Percentiles rank a stretch among this genome's conserved stretches.
These are phyloP conservation scores for Tympanoctomys barrerae DNA, from an alignment of 2,797 vertebrate genomes.

Conservation along the genomic window DNA sequence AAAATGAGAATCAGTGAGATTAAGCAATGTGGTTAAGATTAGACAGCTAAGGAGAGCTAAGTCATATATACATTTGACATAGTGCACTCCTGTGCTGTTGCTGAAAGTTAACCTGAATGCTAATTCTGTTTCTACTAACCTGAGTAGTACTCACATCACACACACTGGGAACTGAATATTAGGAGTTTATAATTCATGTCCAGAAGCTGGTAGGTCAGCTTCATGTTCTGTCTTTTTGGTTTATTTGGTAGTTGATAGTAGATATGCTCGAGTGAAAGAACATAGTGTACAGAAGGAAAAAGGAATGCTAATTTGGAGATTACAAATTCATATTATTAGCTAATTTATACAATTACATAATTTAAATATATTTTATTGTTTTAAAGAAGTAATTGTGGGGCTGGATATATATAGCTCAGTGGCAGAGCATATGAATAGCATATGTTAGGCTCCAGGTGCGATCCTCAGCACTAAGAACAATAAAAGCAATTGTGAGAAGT, in stretches of 20 bases:
- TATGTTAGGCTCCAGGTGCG: background rate
- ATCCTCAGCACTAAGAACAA: background rate
- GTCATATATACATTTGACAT: background rate
- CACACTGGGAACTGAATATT: background rate
- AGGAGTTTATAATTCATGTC: background rate
- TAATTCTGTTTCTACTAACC: background rate
- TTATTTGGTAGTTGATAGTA: background rate
- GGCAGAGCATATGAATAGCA: background rate
- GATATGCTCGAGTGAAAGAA: slow-evolving; percentile 14
- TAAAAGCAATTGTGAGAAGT: slow-evolving; percentile 8
- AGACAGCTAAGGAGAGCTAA: background rate
- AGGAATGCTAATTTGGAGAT: background rate
- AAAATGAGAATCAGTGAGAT: slow-evolving; percentile 64
- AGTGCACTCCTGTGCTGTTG: background rate
- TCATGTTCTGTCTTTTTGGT: background rate
- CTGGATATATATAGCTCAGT: background rate
- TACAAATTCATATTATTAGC: slow-evolving; percentile 30
- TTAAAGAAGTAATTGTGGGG: slow-evolving; percentile 22
- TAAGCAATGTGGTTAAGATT: slow-evolving; percentile 52
- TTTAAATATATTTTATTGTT: slow-evolving; percentile 25
- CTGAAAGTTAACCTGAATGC: background rate
- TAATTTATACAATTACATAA: slow-evolving; percentile 13
- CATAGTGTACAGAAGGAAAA: background rate
- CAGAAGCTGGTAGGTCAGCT: background rate
- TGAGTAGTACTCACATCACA: slow-evolving; percentile 40